Evolutionary conservation across 1,140 invertebrate genomes (phyloP), one percentile per base, ranked within the genome.

Genomic region (Cydia amplana): DNA sequence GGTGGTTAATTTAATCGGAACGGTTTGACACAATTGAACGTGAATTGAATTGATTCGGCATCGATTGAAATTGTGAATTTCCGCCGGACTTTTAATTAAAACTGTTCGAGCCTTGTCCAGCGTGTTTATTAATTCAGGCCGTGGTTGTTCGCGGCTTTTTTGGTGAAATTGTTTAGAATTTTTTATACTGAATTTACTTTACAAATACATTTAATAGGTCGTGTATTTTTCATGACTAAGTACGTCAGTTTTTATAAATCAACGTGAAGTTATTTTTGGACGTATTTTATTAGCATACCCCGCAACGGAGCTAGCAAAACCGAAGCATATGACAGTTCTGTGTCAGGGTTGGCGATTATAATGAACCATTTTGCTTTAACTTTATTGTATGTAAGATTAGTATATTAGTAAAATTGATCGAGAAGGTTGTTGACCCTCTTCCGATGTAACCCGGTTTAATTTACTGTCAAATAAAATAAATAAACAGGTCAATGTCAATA

Each of bases 1-100:
- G 83, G 84, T 88, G 83, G 82, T 79, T 88, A 90, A 90, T 88
- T 87, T 86, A 88, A 87, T 88, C 86, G 84, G 80, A 81, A 86
- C 83, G 78, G 79, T 78, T 83, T 82, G 74, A 85, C 80, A 81
- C 79, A 77, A 81, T 80, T 83, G 67, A 49, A 72, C 80, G 83
- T 85, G 77, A 81, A 84, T 55, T 80, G 82, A 83, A 87, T 85
- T 80, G 78, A 86, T 86, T 85, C 55, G 77, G 77, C 28, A 51
- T 74, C 77, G 80, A 83, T 74, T 78, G 82, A 74, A 74, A 79
- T 83, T 77, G 77, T 85, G 64, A 81, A 82, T 79, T 84, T 84
- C 63, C 76, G 79, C 74, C 65, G 74, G 76, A 46, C 40, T 51
- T 84, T 82, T 85, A 86, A 87, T 86, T 84, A 83, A 83, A 87